phyloP scores from a whole-genome alignment of 2,888 invertebrate species.

The Plagodis dolabraria region DNA sequence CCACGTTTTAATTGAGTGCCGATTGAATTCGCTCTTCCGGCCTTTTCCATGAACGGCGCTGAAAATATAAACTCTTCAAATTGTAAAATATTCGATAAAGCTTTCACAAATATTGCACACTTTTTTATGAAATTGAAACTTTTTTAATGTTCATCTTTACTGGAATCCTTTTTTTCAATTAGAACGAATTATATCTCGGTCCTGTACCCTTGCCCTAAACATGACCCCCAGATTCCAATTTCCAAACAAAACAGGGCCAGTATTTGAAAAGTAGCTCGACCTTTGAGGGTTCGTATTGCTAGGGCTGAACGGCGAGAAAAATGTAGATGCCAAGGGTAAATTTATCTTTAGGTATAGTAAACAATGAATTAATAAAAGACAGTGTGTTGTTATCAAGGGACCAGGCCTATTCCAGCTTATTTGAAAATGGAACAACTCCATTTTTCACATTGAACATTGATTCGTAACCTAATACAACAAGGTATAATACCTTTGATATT shows the following conservation, averaged over 20 bases:
- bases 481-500: no score
- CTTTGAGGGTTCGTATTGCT: conserved; percentile 1
- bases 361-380: no score
- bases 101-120: conserved; percentile 5
- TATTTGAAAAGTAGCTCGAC: not conserved
- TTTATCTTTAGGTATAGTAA: no score
- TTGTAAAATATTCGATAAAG: conserved; percentile 9
- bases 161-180: conserved; percentile 6
- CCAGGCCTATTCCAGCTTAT: no score
- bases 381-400: no score
- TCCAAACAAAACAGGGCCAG: conserved; percentile 2
- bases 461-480: no score
- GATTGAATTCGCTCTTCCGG: not conserved
- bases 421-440: no score
- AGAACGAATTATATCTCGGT: conserved; percentile 9
- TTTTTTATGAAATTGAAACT: not conserved
- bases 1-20: not conserved
- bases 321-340: no score
- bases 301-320: not conserved
- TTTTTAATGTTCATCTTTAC: conserved; percentile 5
- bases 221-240: conserved; percentile 7
- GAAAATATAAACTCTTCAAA: conserved; percentile 3
- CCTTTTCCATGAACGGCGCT: not conserved
- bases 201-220: conserved; percentile 7
- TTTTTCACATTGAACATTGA: no score